Evolutionary conservation across 2,113 vertebrate species (phyloP).

Genomic region (Diadophis punctatus): DNA sequence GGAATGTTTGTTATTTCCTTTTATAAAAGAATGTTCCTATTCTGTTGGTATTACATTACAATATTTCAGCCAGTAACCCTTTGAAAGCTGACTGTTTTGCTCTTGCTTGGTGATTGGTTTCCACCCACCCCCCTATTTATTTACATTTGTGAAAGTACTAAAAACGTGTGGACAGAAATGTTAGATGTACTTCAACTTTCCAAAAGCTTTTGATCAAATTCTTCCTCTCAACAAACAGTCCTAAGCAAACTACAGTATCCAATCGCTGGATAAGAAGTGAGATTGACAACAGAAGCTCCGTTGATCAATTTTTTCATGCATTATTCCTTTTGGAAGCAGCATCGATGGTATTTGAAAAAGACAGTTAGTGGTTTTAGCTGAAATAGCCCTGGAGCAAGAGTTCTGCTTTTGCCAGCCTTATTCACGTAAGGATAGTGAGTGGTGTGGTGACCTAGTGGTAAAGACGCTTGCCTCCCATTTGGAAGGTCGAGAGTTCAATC

Average conservation of each 20-base stretch:
- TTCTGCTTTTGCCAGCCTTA: background rate
- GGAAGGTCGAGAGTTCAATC: background rate
- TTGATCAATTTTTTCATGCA: background rate
- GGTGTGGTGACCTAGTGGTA: background rate
- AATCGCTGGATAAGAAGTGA: background rate
- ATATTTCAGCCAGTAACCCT: background rate
- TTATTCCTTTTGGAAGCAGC: background rate
- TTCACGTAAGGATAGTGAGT: background rate
- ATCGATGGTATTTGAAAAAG: background rate
- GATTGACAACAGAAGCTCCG: background rate
- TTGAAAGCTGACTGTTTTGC: background rate
- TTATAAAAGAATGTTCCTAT: background rate
- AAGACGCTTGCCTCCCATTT: background rate
- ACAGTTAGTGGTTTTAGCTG: background rate
- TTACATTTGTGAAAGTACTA: background rate
- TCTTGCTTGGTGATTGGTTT: background rate
- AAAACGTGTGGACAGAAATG: background rate
- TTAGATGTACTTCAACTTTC: background rate
- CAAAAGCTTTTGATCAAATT: background rate
- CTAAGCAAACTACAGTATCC: background rate
- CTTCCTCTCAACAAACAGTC: background rate
- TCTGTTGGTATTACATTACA: constrained; percentile 6
- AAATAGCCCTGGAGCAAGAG: background rate
- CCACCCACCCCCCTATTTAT: background rate
- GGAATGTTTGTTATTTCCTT: constrained; percentile 1